Percentiles rank a stretch among this genome's conserved stretches.
Conservation (phyloP, 2,888 invertebrate genomes). For the Pelosia muscerda region DNA sequence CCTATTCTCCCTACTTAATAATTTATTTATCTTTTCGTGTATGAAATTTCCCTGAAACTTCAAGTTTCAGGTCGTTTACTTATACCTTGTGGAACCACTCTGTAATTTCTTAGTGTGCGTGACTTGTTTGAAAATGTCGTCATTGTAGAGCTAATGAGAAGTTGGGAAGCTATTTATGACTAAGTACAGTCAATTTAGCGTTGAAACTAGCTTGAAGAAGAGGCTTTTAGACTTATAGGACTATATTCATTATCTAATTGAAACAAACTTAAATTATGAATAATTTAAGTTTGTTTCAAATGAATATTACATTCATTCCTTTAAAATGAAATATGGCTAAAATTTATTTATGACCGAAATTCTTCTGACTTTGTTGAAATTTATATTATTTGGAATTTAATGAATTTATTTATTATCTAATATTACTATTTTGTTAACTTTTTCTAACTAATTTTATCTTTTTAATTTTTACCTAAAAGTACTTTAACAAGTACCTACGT, state of each 20-base stretch:
- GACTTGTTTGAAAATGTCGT: slow-evolving; percentile 49
- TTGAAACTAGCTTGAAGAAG: slow-evolving; percentile 1
- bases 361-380: too few species aligned
- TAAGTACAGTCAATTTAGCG: neutral
- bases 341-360: too few species aligned
- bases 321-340: too few species aligned
- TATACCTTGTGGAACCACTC: slow-evolving; percentile 43
- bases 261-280: neutral
- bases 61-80: slow-evolving; percentile 49
- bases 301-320: too few species aligned
- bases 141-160: slow-evolving; percentile 26
- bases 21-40: slow-evolving; percentile 51
- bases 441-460: too few species aligned
- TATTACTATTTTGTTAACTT: too few species aligned
- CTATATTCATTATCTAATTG: neutral
- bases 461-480: too few species aligned
- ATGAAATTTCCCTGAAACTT: slow-evolving; percentile 43
- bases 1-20: slow-evolving; percentile 39
- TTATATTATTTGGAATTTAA: too few species aligned
- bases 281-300: too few species aligned
- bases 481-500: too few species aligned
- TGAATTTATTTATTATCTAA: too few species aligned
- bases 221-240: neutral
- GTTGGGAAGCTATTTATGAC: neutral
- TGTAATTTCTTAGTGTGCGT: slow-evolving; percentile 53